Evolutionary conservation across 2,113 vertebrate genomes (phyloP).

Genomic region (Rhinolophus ferrumequinum): DNA sequence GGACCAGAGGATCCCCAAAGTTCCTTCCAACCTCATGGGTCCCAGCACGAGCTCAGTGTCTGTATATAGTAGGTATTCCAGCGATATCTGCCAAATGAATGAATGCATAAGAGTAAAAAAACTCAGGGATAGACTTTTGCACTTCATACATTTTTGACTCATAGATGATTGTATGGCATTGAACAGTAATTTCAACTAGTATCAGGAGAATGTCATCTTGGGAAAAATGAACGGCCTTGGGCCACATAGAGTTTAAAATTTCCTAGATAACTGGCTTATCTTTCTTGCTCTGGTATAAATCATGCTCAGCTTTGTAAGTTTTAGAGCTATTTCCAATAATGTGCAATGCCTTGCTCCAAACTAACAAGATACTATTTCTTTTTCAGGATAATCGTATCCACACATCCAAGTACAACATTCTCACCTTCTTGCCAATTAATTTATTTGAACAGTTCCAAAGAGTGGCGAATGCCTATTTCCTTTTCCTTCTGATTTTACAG

Average conservation of each 20-base stretch:
- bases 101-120: background rate
- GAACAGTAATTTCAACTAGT: background rate
- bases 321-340: background rate
- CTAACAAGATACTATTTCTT: constrained; percentile 58
- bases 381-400: constrained; percentile 89
- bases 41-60: background rate
- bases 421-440: constrained; percentile 89
- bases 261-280: background rate
- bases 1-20: background rate
- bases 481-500: constrained; percentile 85
- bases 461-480: constrained; percentile 87
- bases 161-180: background rate
- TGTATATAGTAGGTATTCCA: background rate
- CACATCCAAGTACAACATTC: constrained; percentile 87
- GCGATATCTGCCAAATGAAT: background rate
- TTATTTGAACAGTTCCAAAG: constrained; percentile 90
- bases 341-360: background rate
- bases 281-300: background rate
- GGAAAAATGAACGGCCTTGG: background rate
- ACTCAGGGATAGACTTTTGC: background rate
- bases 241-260: background rate
- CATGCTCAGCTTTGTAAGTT: background rate
- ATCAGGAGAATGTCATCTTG: background rate
- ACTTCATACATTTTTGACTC: background rate
- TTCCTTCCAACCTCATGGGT: background rate